These are phyloP conservation scores for Hedya salicella DNA, from an alignment of 2,888 invertebrate genomes.

Conservation along the genomic window DNA sequence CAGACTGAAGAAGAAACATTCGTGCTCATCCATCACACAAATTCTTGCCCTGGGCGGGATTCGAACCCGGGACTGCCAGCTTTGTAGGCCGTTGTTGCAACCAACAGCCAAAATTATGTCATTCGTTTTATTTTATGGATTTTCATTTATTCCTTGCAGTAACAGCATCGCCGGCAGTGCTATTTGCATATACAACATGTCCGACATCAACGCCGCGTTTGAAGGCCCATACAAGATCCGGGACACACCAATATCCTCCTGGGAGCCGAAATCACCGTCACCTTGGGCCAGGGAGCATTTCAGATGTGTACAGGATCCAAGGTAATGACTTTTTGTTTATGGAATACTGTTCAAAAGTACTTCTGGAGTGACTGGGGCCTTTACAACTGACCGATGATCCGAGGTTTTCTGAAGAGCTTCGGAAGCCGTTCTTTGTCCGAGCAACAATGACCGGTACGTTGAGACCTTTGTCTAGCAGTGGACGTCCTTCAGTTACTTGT, in stretches of 20 bases:
- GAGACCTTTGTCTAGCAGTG: no score
- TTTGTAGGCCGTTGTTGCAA: no score
- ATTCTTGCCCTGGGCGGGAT: no score
- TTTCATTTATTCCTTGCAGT: slow-evolving; percentile 64
- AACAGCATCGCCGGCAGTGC: slow-evolving; percentile 97
- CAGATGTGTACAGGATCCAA: slow-evolving; percentile 80
- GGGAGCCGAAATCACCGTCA: slow-evolving; percentile 86
- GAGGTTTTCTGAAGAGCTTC: no score
- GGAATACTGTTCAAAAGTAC: neutral
- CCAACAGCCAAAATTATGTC: no score
- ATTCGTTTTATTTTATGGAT: neutral
- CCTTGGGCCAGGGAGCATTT: slow-evolving; percentile 81
- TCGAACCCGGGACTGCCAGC: no score
- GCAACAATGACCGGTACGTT: no score
- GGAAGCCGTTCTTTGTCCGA: no score
- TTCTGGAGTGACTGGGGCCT: neutral
- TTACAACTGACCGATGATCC: no score
- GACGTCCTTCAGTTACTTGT: no score
- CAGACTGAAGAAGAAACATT: no score
- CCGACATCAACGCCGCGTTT: slow-evolving; percentile 92
- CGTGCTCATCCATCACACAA: no score
- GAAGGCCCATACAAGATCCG: slow-evolving; percentile 95
- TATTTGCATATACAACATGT: slow-evolving; percentile 95
- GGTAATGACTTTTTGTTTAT: slow-evolving; percentile 51
- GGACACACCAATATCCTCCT: slow-evolving; percentile 89